These are phyloP conservation scores for Erebia palarica DNA, from an alignment of 2,888 invertebrate species.

Conservation along the genomic window DNA sequence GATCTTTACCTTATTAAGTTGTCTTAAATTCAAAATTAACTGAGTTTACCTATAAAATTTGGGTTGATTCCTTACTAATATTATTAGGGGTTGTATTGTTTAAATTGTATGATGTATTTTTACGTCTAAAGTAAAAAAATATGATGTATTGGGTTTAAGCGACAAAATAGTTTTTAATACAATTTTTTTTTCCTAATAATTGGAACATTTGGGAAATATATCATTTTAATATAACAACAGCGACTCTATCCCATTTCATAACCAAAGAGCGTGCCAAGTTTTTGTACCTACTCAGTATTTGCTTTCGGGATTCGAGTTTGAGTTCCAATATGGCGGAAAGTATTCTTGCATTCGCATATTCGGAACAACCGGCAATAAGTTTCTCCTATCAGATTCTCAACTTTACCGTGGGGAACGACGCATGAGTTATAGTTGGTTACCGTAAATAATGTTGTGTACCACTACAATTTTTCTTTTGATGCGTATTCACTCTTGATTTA, in stretches of 20 bases:
- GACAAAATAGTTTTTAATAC: too few relatives aligned
- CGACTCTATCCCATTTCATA: constrained; percentile 14
- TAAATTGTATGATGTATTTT: too few relatives aligned
- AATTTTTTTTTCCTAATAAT: too few relatives aligned
- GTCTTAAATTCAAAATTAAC: too few relatives aligned
- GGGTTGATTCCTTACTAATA: too few relatives aligned
- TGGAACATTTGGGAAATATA: too few relatives aligned
- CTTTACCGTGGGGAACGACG: constrained; percentile 49
- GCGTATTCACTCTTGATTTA: too few relatives aligned
- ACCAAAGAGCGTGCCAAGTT: constrained; percentile 65
- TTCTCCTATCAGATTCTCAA: constrained; percentile 68
- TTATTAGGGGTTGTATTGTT: background rate
- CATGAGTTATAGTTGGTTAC: constrained; percentile 39
- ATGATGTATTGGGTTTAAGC: too few relatives aligned
- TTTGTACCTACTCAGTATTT: constrained; percentile 78
- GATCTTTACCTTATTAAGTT: too few relatives aligned
- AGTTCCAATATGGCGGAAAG: constrained; percentile 75
- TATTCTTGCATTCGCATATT: constrained; percentile 74
- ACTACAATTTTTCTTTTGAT: too few relatives aligned
- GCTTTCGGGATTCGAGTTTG: constrained; percentile 72
- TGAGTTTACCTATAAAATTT: too few relatives aligned
- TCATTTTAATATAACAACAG: background rate
- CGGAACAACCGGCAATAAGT: constrained; percentile 65
- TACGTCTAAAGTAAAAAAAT: too few relatives aligned
- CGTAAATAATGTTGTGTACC: constrained; percentile 29